These are phyloP conservation scores for Pedionomus torquatus DNA, from an alignment of 2,113 vertebrate species.

Conservation along the genomic window DNA sequence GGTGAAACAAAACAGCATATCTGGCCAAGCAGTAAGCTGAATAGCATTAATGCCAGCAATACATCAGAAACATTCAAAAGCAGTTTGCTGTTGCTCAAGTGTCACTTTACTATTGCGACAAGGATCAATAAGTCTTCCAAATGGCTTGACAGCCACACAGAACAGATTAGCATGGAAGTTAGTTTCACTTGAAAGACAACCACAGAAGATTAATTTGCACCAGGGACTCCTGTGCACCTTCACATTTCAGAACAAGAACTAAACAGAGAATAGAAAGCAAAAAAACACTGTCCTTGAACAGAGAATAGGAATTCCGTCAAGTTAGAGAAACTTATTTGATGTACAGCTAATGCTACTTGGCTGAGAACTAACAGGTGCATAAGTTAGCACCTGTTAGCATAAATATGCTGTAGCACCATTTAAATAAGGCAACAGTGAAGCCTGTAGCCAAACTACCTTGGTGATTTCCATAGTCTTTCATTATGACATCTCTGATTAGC, in stretches of 20 bases:
- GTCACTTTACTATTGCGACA: neutral
- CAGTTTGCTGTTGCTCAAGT: neutral
- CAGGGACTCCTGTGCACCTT: neutral
- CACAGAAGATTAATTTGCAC: conserved; percentile 35
- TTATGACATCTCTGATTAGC: neutral
- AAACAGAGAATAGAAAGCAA: neutral
- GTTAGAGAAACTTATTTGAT: neutral
- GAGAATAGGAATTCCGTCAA: neutral
- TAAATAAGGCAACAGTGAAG: neutral
- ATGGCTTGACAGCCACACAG: neutral
- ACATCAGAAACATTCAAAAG: neutral
- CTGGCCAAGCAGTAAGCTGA: neutral
- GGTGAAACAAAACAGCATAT: neutral
- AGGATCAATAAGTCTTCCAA: conserved; percentile 17
- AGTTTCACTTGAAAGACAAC: conserved; percentile 31
- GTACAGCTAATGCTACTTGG: neutral
- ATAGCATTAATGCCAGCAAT: neutral
- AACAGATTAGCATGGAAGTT: conserved; percentile 20
- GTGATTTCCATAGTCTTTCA: neutral
- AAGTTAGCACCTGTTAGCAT: neutral
- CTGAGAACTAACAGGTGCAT: neutral
- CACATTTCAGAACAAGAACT: neutral
- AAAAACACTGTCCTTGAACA: neutral
- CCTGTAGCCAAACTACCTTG: neutral
- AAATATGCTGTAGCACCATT: neutral